phyloP scores from a whole-genome alignment of 30 jellyfish, hydroid and myxozoan species.

The Aurelia sp. region DNA sequence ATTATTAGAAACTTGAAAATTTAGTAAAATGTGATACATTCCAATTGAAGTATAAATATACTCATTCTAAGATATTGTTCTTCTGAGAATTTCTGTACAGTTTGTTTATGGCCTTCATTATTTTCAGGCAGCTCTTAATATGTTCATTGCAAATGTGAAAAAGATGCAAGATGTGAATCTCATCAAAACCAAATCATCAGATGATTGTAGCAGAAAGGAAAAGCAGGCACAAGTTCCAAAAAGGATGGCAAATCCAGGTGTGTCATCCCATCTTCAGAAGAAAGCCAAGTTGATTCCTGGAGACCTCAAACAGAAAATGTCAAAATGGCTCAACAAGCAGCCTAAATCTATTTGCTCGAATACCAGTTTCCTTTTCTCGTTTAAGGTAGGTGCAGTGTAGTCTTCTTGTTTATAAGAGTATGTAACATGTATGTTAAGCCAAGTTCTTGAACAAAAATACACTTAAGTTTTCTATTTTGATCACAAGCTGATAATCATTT shows the following conservation, averaged over 20 bases:
- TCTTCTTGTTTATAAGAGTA: not conserved
- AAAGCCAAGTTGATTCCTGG: constrained; percentile 11
- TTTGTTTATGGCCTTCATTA: constrained; percentile 1
- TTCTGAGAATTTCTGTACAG: not conserved
- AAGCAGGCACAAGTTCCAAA: constrained; percentile 9
- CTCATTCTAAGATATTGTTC: not conserved
- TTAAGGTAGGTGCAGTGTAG: constrained; percentile 8
- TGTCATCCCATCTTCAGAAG: constrained; percentile 19
- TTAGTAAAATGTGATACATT: too few relatives aligned
- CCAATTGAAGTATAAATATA: too few relatives aligned
- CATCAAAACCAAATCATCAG: constrained; percentile 6
- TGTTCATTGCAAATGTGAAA: constrained; percentile 12
- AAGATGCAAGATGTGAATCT: constrained; percentile 12
- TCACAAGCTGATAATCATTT: not conserved
- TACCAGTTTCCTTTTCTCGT: constrained; percentile 3
- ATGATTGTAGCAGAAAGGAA: not conserved
- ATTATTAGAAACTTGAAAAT: too few relatives aligned
- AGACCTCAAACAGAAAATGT: constrained; percentile 5
- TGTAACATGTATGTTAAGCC: not conserved
- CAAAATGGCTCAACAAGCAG: constrained; percentile 22
- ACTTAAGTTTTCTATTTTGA: not conserved
- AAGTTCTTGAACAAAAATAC: not conserved
- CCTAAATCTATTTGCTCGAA: constrained; percentile 12
- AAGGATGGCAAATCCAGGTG: constrained; percentile 17
- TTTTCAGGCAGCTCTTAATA: constrained; percentile 9